Conservation (phyloP, 2,113 vertebrate genomes). For the Bos javanicus region DNA sequence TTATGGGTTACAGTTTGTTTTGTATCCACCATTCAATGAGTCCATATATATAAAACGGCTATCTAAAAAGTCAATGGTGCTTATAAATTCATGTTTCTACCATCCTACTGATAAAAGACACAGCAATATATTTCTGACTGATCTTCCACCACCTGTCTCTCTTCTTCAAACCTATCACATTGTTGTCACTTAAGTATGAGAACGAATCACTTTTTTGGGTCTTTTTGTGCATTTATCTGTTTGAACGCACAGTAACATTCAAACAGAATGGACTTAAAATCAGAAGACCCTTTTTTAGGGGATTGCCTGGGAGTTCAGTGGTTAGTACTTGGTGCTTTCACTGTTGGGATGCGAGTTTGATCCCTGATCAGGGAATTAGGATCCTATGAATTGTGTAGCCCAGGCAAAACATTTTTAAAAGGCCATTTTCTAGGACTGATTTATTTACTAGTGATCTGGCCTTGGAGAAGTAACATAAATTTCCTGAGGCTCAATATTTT, state of each 20-base stretch:
- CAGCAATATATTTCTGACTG: too few relatives aligned
- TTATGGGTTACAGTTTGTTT: conserved; percentile 39
- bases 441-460: neutral
- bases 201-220: too few relatives aligned
- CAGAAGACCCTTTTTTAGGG: neutral
- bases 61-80: neutral
- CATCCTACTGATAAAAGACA: neutral
- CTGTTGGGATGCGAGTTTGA: neutral
- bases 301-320: neutral
- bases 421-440: neutral
- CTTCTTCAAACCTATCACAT: too few relatives aligned
- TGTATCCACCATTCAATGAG: conserved; percentile 21
- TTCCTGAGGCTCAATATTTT: neutral
- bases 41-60: neutral
- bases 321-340: neutral
- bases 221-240: too few relatives aligned
- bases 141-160: too few relatives aligned
- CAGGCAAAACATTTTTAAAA: neutral
- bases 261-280: neutral
- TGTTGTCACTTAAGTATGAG: too few relatives aligned
- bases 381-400: neutral
- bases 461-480: neutral
- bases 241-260: neutral
- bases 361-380: neutral
- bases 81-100: neutral